These are phyloP conservation scores for Eupithecia pulchellata DNA, from an alignment of 2,888 invertebrate species.

Conservation along the genomic window DNA sequence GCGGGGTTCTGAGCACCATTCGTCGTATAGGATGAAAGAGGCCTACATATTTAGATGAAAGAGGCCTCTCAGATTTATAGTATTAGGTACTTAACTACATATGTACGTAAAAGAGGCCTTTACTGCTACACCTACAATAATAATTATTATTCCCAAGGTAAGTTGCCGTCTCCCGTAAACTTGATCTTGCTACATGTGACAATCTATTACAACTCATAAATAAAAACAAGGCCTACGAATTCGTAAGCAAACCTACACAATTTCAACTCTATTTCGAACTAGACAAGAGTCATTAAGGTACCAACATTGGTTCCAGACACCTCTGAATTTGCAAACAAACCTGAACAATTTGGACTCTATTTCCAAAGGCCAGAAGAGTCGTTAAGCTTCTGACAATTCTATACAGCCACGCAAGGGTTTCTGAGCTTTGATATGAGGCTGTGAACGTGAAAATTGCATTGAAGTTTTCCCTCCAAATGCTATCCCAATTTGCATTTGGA, in stretches of 20 bases:
- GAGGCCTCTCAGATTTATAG: no score
- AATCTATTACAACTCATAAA: slow-evolving; percentile 11
- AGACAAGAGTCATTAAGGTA: neutral
- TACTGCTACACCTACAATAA: no score
- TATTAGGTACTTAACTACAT: no score
- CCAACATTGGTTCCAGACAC: neutral
- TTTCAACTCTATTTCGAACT: neutral
- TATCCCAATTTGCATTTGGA: slow-evolving; percentile 14
- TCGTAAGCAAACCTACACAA: neutral
- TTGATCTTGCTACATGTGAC: slow-evolving; percentile 7
- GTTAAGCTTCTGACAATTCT: neutral
- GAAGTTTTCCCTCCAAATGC: neutral
- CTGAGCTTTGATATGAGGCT: neutral
- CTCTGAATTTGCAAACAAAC: slow-evolving; percentile 4
- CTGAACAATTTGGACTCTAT: slow-evolving; percentile 10
- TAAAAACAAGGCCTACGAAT: slow-evolving; percentile 5
- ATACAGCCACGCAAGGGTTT: neutral
- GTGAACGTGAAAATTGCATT: neutral
- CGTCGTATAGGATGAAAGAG: no score
- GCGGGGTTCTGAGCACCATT: no score
- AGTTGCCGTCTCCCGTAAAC: neutral
- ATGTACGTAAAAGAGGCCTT: no score
- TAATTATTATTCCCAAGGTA: neutral
- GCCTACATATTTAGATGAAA: no score
- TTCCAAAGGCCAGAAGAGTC: slow-evolving; percentile 8